phyloP scores from a whole-genome alignment of 2,113 vertebrate genomes.

The Apaloderma vittatum region DNA sequence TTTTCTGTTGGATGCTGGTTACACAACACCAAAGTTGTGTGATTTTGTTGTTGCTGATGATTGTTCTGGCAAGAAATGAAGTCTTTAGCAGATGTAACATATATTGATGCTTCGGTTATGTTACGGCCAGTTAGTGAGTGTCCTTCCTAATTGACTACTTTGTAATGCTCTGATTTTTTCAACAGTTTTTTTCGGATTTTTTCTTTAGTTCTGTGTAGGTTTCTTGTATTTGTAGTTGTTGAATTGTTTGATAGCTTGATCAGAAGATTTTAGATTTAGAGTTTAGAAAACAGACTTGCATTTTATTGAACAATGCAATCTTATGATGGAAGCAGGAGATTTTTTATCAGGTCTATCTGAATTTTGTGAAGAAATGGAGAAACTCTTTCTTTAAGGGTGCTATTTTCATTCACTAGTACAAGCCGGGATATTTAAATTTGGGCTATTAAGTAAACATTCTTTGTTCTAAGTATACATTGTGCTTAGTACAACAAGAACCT shows the following conservation, averaged over 20 bases:
- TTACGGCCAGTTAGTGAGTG: not conserved
- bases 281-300: not conserved
- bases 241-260: not conserved
- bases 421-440: not conserved
- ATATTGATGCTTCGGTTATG: not conserved
- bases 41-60: not conserved
- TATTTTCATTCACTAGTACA: not conserved
- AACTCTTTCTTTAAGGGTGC: not conserved
- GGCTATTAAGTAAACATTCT: not conserved
- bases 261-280: not conserved
- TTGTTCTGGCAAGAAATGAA: not conserved
- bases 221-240: not conserved
- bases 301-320: not conserved
- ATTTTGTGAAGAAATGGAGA: not conserved
- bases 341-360: not conserved
- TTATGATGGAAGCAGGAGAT: not conserved
- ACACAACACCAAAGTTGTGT: not conserved
- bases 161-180: not conserved
- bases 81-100: not conserved
- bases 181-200: not conserved
- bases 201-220: not conserved
- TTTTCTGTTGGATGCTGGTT: not conserved
- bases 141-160: not conserved
- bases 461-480: constrained; percentile 31
- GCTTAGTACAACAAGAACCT: not conserved